Evolutionary conservation across 2,113 vertebrate genomes (phyloP).

Genomic region (Rattus norvegicus): GRCr8 NC_086020.1:47061501-47062000

Average conservation of each 20-base stretch:
- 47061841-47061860: not conserved
- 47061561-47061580: not conserved
- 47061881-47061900: not conserved
- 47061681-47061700: not conserved
- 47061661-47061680: not conserved
- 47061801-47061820: not conserved
- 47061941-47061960: not conserved
- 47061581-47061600: not conserved
- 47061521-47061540: not conserved
- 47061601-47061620: not conserved
- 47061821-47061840: not conserved
- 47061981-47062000: not conserved
- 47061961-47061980: no score
- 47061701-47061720: not conserved
- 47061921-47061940: no score
- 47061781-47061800: not conserved
- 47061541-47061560: not conserved
- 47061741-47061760: not conserved
- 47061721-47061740: not conserved
- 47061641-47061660: not conserved
- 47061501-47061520: not conserved
- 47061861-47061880: not conserved
- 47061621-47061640: not conserved
- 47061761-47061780: not conserved
- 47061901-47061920: no score